Conservation (phyloP, 2,888 invertebrate genomes). For the Tenthredo amoena region DNA sequence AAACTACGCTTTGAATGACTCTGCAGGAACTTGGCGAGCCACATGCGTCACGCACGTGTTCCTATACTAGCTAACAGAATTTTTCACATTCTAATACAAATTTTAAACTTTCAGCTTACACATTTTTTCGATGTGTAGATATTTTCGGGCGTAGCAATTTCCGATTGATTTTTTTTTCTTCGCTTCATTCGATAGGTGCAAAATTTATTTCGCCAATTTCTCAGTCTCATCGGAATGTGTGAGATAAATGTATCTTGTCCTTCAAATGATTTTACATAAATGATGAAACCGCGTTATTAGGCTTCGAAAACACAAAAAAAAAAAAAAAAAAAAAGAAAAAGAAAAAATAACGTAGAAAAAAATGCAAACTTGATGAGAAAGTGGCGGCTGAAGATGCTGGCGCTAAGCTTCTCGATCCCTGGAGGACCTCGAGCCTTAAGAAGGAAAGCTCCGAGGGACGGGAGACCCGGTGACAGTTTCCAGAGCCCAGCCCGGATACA, state of each 20-base stretch:
- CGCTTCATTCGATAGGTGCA: background rate
- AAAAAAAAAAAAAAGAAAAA: background rate
- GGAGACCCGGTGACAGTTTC: conserved; percentile 63
- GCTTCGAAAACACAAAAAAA: background rate
- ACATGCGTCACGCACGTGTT: conserved; percentile 52
- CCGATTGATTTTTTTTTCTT: background rate
- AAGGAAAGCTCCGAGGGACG: background rate
- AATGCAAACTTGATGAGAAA: conserved; percentile 11
- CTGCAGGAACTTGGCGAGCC: conserved; percentile 18
- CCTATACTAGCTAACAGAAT: background rate
- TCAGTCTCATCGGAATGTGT: background rate
- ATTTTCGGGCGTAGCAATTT: background rate
- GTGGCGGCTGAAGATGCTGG: conserved; percentile 44
- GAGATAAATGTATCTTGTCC: background rate
- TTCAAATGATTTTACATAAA: background rate
- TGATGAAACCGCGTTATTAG: background rate
- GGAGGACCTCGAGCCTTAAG: conserved; percentile 16
- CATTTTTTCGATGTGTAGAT: background rate
- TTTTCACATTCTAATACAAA: conserved; percentile 48
- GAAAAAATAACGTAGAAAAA: background rate
- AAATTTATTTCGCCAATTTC: background rate
- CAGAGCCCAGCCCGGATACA: conserved; percentile 68
- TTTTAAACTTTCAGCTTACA: conserved; percentile 15
- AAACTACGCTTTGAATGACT: conserved; percentile 22
- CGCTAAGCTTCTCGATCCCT: conserved; percentile 55